Evolutionary conservation across 2,797 vertebrate genomes (phyloP), one percentile per base, ranked within the genome.

Genomic region (Gorsachius magnificus): DNA sequence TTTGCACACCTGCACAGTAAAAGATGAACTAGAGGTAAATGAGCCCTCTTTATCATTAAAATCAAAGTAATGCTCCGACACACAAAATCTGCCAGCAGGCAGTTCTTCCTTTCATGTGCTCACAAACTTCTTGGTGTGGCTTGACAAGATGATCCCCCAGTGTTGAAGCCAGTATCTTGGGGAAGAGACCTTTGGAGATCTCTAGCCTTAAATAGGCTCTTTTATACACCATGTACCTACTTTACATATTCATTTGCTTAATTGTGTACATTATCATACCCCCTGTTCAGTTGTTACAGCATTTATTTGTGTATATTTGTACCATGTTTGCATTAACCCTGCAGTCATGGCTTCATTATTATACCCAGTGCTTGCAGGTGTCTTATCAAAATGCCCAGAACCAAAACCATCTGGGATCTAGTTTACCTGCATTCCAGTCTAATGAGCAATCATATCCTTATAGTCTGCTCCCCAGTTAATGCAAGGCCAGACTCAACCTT

Each of bases 1-100:
- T 94, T 94, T 91, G 89, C 72, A 81, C 94, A 93, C 89, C 95
- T 97, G 93, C 20, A 8, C 20, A 46, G 61, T 86, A 66, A 50
- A 83, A 75, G 78, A 83, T 78, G 41, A 94, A 75, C 22, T 75
- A 46, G 71, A 87, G 78, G 65, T 69, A 93, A 90, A 88, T 18
- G 58, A 95, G 20, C 15, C 33, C 2, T 78, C 78, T 86, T 94
- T 93, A 95, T 96, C 69, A 28, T 41, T 78, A 36, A 78, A 96
- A 97, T 96, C 89, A 95, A 94, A 96, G 82, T 36, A 86, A 46
- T 0, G 2, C 51, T 92, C 50, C 0, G 3, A 63, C 74, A 61
- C 43, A 71, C 5, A 72, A 80, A 72, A 26, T 33, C 82, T 94
- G 87, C 89, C 84, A 95, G 84, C 69, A 96, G 64, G 79, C 57